Percentiles rank a stretch among this genome's conserved stretches.
Evolutionary conservation across 2,113 vertebrate species (phyloP).

Genomic region (Struthidea cinerea): DNA sequence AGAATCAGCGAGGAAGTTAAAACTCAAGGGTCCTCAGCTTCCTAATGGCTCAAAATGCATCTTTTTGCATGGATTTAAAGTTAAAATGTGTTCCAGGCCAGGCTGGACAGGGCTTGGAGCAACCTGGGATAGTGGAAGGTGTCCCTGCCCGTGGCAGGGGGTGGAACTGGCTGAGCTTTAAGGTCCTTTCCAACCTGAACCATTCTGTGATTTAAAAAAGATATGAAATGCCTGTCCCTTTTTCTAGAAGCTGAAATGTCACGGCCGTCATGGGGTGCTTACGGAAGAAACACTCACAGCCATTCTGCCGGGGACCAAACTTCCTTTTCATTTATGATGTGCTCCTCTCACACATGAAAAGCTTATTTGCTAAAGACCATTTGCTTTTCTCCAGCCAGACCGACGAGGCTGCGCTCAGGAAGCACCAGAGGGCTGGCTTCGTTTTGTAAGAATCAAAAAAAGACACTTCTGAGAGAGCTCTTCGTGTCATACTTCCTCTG

Average conservation of each 20-base stretch:
- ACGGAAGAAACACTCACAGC: background rate
- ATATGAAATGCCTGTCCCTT: background rate
- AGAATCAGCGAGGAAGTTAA: background rate
- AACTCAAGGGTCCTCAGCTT: background rate
- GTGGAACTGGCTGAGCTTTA: background rate
- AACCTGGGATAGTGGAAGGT: background rate
- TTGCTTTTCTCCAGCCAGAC: background rate
- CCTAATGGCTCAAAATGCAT: background rate
- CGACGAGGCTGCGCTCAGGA: background rate
- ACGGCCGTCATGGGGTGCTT: fast-evolving
- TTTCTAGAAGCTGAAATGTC: background rate
- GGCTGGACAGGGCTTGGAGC: background rate
- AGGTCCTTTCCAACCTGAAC: background rate
- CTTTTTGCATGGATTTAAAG: background rate
- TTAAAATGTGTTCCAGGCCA: background rate
- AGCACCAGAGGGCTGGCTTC: background rate
- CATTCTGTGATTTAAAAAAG: background rate
- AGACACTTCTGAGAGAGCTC: background rate
- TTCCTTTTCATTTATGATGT: background rate
- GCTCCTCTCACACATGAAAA: background rate
- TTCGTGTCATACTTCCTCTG: background rate
- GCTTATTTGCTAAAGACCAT: background rate
- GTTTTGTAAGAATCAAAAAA: background rate
- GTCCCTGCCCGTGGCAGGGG: background rate
- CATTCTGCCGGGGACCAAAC: background rate